Evolutionary conservation across 2,797 vertebrate genomes (phyloP).

Genomic region (Huso huso): DNA sequence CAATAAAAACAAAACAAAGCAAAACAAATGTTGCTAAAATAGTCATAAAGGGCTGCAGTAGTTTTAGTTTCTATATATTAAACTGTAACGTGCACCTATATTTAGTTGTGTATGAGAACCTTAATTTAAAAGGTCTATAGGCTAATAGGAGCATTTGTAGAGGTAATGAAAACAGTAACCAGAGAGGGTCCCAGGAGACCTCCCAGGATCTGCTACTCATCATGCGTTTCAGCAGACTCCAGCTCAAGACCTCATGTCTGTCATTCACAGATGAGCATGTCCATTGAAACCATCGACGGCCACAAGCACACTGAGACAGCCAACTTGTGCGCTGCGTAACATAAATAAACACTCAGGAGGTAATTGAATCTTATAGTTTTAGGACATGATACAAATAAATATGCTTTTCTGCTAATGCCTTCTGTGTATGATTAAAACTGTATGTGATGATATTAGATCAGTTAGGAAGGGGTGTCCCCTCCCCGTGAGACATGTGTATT

Average conservation of each 20-base stretch:
- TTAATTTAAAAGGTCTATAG: slow-evolving; percentile 17
- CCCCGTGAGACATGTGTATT: no score
- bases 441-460: no score
- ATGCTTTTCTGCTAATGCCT: no score
- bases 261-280: slow-evolving; percentile 49
- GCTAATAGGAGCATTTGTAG: slow-evolving; percentile 33
- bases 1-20: no score
- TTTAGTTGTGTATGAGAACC: slow-evolving; percentile 34
- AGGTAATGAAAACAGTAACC: slow-evolving; percentile 53
- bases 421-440: no score
- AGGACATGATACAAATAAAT: no score
- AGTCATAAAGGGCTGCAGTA: no score
- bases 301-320: slow-evolving; percentile 15
- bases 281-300: slow-evolving; percentile 7
- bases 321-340: slow-evolving; percentile 11
- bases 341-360: slow-evolving; percentile 10
- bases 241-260: slow-evolving; percentile 40
- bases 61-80: no score
- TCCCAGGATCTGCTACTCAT: slow-evolving; percentile 48
- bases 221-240: slow-evolving; percentile 35
- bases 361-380: no score
- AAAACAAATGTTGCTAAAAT: no score
- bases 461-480: no score
- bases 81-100: neutral
- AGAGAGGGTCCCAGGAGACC: slow-evolving; percentile 48